A percentile compares a stretch with the other conserved stretches of the same genome.
Evolutionary conservation across 2,797 vertebrate genomes (phyloP).

Genomic region (Gymnodraco acuticeps): DNA sequence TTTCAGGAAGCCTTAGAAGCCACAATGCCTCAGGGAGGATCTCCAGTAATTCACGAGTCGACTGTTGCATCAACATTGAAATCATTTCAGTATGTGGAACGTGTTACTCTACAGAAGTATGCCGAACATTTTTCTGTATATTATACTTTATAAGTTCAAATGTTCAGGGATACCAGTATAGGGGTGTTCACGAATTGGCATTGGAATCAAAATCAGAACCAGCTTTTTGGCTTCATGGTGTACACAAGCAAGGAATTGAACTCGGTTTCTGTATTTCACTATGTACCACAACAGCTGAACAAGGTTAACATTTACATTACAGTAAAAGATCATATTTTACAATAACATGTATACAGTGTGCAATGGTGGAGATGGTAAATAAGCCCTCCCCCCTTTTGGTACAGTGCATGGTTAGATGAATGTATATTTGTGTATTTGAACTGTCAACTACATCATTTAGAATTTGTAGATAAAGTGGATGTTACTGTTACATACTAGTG

Average conservation of each 20-base stretch:
- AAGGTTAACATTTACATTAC: too few species aligned
- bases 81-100: neutral
- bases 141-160: neutral
- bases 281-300: too few species aligned
- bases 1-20: neutral
- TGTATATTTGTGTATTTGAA: neutral
- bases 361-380: too few species aligned
- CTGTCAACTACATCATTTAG: neutral
- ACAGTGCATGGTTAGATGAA: neutral
- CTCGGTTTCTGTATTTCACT: neutral
- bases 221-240: neutral
- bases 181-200: neutral
- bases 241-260: neutral
- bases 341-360: too few species aligned
- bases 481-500: neutral
- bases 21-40: constrained; percentile 1
- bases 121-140: neutral
- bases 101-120: neutral
- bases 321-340: too few species aligned
- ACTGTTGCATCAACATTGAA: neutral
- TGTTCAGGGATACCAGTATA: neutral
- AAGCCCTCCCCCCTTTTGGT: too few species aligned
- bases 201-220: neutral
- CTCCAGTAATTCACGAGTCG: constrained; percentile 12
- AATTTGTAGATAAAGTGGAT: neutral